Base-by-base conservation (phyloP, 23 tunicate species). In the Phallusia fumigata region DNA sequence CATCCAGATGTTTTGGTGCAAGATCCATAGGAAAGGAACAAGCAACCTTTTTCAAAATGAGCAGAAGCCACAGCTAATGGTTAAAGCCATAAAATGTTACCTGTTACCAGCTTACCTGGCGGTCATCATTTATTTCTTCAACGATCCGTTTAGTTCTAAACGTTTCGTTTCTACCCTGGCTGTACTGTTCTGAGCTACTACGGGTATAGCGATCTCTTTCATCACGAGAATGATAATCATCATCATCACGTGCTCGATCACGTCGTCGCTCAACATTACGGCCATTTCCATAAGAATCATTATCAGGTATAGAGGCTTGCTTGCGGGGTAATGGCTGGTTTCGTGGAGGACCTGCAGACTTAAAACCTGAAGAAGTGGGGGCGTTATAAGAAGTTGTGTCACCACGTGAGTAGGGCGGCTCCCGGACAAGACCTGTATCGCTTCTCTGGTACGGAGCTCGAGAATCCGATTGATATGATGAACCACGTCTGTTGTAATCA, bases 311-410 rank as follows among this genome's bases (percentile, higher is more conserved):
- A 58, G 69, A 13, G 3, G 69, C 69, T 24, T 22, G 69, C 28
- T 58, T 58, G 69, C 69, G 69, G 3, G 26, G 69, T 16, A 58
- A 13, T 1, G 28, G 69, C 28, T 58, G 69, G 69, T 24, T 24
- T 21, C 69, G 69, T 5, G 69, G 69, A 58, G 69, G 69, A 58
- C 69, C 69, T 58, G 69, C 69, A 58, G 69, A 58, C 28, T 58
- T 58, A 58, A 58, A 58, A 58, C 69, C 28, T 58, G 69, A 58
- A 58, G 69, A 58, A 58, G 69, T 22, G 69, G 69, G 28, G 16
- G 26, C 3, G 16, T 58, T 58, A 58, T 58, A 58, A 22, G 26
- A 24, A 24, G 15, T 24, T 22, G 69, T 21, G 69, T 58, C 69
- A 58, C 69, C 69, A 58, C 69, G 69, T 24, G 69, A 58, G 16